Conservation (phyloP, 2,888 invertebrate species). For the Corbicula japonica region DNA sequence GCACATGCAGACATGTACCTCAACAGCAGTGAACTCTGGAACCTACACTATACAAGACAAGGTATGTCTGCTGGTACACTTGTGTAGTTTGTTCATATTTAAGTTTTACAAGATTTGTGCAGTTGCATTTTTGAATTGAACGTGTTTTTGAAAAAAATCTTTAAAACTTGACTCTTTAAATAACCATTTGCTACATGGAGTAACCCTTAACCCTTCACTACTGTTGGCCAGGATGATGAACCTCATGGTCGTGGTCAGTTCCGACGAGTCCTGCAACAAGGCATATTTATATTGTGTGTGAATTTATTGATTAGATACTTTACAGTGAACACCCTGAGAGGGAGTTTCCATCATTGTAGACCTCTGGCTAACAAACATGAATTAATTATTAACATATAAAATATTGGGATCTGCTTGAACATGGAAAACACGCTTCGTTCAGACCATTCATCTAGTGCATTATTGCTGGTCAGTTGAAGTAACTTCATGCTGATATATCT, state of each 20-base stretch:
- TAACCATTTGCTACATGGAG: not conserved
- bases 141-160: not conserved
- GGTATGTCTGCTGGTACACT: conserved; percentile 87
- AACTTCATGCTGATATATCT: not conserved
- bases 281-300: no score
- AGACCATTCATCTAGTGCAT: not conserved
- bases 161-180: not conserved
- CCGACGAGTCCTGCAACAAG: no score
- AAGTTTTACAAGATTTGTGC: conserved; percentile 45
- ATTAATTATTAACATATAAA: no score
- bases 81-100: conserved; percentile 11
- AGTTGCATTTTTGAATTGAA: not conserved
- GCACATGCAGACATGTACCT: conserved; percentile 92
- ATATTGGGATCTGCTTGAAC: no score
- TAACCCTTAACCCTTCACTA: no score
- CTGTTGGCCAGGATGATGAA: no score
- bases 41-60: conserved; percentile 87
- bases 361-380: no score
- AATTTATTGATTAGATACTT: no score
- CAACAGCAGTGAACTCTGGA: conserved; percentile 95
- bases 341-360: no score
- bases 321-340: no score
- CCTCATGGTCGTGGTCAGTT: no score
- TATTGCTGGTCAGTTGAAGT: not conserved
- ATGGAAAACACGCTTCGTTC: no score